Evolutionary conservation across 2,888 invertebrate genomes (phyloP), one percentile per base, ranked within the genome.

Genomic region (Myathropa florea): DNA sequence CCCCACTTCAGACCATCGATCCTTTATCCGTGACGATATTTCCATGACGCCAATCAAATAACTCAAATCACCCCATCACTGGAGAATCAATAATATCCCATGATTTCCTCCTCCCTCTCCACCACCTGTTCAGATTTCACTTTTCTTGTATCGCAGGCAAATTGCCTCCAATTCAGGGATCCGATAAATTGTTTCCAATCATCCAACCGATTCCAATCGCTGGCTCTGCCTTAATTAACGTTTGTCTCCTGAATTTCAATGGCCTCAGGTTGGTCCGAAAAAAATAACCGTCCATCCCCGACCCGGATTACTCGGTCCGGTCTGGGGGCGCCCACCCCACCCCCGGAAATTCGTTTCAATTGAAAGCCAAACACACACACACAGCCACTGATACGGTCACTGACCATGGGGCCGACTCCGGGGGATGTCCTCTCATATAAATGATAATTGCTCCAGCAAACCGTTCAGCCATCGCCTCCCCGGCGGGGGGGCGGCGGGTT

Each of bases 101-200:
- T 33, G 33, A 10, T 10, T 33, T 46, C 46, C 4, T 3, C 46
- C 46, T 9, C 46, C n/a, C 63, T 73, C 39, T 28, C 33, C 33
- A 7, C 33, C 7, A 1, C 33, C n/a, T 46, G 68, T n/a, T 10
- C 61, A n/a, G n/a, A n/a, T n/a, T n/a, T n/a, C n/a, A n/a, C n/a
- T n/a, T n/a, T n/a, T 14, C 23, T 12, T 57, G 30, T 53, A 33
- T n/a, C 61, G 61, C 72, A 33, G 10, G 59, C 65, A 67, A 65
- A 65, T 39, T 24, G 60, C 21, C 67, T 61, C 28, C 65, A 61
- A 79, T 72, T 72, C 72, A 80, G 61, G 67, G 46, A 28, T 61
- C 72, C 59, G 72, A 72, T 80, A 80, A 80, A 80, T 80, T 80
- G 65, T 67, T 60, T 57, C 26, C 33, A 71, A 73, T 77, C 72